These are phyloP conservation scores for Herpetotheres cachinnans DNA, from an alignment of 2,113 vertebrate genomes.

Conservation along the genomic window DNA sequence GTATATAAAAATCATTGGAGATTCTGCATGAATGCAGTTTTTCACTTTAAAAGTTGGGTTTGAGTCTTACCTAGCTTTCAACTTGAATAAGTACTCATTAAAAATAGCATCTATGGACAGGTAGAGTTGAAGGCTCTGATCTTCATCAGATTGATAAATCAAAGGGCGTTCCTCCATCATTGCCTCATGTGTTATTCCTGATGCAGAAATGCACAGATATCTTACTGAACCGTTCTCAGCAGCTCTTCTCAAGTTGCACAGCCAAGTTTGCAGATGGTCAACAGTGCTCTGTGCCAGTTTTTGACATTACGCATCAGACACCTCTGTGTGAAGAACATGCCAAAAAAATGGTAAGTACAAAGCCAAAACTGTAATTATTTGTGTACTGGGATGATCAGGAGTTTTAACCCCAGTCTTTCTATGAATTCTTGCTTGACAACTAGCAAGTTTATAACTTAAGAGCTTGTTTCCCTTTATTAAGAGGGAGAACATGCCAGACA, in stretches of 20 bases:
- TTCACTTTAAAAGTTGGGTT: constrained; percentile 32
- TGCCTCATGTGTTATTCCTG: constrained; percentile 72
- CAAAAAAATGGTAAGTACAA: constrained; percentile 95
- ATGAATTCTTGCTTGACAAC: neutral
- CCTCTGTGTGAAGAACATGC: constrained; percentile 98
- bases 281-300: constrained; percentile 97
- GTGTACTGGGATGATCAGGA: neutral
- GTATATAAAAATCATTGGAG: constrained; percentile 47
- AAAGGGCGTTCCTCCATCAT: neutral
- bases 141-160: constrained; percentile 28
- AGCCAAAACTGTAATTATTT: neutral
- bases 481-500: neutral
- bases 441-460: neutral
- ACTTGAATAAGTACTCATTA: constrained; percentile 27
- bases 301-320: constrained; percentile 98
- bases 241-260: constrained; percentile 98
- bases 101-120: constrained; percentile 16
- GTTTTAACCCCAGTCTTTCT: neutral
- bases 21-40: constrained; percentile 47
- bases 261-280: constrained; percentile 98
- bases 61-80: constrained; percentile 39
- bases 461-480: neutral
- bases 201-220: constrained; percentile 84
- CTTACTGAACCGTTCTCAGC: constrained; percentile 95
- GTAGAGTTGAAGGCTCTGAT: neutral